Percentiles rank a stretch among this genome's conserved stretches.
Evolutionary conservation across 2,113 vertebrate genomes (phyloP).

Genomic region (Copsychus sechellarum): DNA sequence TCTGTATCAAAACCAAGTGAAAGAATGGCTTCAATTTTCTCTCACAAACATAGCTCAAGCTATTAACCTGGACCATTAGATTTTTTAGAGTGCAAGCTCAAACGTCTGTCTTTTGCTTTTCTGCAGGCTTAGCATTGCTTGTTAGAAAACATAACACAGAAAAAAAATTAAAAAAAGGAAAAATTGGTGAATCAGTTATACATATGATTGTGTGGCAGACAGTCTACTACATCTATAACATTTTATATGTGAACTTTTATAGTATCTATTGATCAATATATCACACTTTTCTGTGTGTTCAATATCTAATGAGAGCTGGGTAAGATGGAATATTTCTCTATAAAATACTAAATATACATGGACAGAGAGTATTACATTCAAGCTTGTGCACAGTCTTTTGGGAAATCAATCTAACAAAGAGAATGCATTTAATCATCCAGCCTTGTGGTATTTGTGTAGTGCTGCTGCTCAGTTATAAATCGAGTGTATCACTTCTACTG

Average conservation of each 20-base stretch:
- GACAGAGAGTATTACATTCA: neutral
- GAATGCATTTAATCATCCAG: neutral
- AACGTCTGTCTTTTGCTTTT: conserved; percentile 26
- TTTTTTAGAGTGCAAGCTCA: conserved; percentile 40
- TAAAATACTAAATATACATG: neutral
- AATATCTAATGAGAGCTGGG: neutral
- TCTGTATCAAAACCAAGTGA: conserved; percentile 53
- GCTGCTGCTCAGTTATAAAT: neutral
- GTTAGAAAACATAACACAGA: neutral
- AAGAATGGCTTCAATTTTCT: conserved; percentile 72
- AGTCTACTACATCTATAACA: neutral
- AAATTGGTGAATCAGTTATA: neutral
- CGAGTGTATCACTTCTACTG: neutral
- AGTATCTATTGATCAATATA: neutral
- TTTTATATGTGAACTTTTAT: neutral
- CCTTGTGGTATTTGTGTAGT: neutral
- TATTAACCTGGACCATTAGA: conserved; percentile 67
- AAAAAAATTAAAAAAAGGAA: neutral
- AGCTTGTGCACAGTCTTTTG: neutral
- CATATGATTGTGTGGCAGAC: neutral
- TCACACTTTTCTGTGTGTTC: neutral
- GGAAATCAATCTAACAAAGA: neutral
- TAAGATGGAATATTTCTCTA: neutral
- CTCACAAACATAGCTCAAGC: conserved; percentile 58
- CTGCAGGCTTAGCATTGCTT: neutral